These are phyloP conservation scores for Helicorthomorpha holstii DNA, from an alignment of 1,140 invertebrate genomes.

Conservation along the genomic window DNA sequence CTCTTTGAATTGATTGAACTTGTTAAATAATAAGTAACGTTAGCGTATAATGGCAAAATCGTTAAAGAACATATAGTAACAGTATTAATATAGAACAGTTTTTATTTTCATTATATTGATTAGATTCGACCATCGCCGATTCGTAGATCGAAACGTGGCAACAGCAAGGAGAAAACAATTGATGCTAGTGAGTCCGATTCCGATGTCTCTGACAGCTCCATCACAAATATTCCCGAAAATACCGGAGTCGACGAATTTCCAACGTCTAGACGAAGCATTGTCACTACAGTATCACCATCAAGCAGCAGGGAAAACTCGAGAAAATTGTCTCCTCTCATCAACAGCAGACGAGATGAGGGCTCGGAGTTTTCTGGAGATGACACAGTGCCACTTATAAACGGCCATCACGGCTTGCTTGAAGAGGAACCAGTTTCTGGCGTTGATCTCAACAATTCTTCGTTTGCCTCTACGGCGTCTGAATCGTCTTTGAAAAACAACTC, in stretches of 20 bases:
- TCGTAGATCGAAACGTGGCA: no score
- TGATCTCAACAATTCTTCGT: not conserved
- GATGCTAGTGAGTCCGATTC: not conserved
- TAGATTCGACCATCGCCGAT: no score
- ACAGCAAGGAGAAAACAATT: no score
- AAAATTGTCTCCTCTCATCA: not conserved
- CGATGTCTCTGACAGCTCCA: not conserved
- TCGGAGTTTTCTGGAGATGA: not conserved
- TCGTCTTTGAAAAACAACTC: not conserved
- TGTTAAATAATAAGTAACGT: not conserved
- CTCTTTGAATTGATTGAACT: not conserved
- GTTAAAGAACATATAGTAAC: not conserved
- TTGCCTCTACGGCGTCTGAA: not conserved
- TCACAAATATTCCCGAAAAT: not conserved
- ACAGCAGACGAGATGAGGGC: not conserved
- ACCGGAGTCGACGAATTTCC: not conserved
- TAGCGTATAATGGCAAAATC: not conserved
- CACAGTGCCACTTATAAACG: not conserved
- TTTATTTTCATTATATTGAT: not conserved
- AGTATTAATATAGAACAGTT: not conserved
- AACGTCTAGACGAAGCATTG: not conserved
- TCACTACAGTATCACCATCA: not conserved
- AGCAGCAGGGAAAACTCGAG: not conserved
- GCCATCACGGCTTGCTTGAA: not conserved
- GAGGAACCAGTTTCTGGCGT: no score